phyloP scores from a whole-genome alignment of 2,888 invertebrate genomes.

The Tolmerus cingulatus region DNA sequence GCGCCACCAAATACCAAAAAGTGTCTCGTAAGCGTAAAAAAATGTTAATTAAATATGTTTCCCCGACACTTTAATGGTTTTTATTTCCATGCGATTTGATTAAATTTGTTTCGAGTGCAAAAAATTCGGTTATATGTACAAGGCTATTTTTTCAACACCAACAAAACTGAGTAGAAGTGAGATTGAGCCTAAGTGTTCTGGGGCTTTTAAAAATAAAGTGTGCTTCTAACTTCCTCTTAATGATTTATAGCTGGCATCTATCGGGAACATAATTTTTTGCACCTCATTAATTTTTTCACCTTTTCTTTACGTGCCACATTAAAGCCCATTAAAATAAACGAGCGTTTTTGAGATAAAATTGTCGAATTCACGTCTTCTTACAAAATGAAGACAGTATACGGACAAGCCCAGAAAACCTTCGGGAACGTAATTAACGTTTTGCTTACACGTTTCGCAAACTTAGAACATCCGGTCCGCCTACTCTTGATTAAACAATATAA shows the following conservation, averaged over 20 bases:
- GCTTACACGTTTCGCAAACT: not conserved
- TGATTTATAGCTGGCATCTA: not conserved
- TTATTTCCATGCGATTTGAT: not conserved
- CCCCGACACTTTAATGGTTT: not conserved
- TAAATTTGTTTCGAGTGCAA: not conserved
- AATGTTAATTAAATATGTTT: not conserved
- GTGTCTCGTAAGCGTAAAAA: not conserved
- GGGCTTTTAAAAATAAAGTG: not conserved
- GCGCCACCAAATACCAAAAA: not conserved
- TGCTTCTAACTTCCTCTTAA: not conserved
- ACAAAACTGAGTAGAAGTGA: not conserved
- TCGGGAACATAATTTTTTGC: not conserved
- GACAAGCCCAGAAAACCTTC: not conserved
- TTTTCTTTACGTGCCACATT: not conserved
- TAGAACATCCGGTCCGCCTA: not conserved
- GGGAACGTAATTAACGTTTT: not conserved
- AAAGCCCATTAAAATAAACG: not conserved
- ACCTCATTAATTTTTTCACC: not conserved
- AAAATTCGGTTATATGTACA: not conserved
- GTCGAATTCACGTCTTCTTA: not conserved
- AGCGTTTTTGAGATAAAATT: not conserved
- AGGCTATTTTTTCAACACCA: not conserved
- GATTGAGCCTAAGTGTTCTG: not conserved
- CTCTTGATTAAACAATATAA: not conserved
- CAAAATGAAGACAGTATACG: not conserved